Base-by-base conservation (phyloP, 2,113 vertebrate species). In the Hyperopisus bebe region DNA sequence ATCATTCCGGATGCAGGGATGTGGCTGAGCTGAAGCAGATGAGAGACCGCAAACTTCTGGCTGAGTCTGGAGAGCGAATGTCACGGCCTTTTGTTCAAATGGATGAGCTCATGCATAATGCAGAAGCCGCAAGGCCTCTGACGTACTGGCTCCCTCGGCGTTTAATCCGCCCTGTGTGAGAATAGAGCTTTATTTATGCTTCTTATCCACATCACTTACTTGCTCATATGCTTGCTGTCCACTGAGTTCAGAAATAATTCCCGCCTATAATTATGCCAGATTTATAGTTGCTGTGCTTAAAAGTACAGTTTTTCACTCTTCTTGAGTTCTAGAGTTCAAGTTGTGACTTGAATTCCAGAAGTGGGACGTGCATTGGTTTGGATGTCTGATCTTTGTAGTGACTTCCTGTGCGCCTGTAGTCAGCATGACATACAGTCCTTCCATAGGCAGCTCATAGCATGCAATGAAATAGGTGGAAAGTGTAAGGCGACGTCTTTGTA, bases 31-130 rank as follows among this genome's bases (percentile, higher is more conserved):
- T 62, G 21, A 24, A 87, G 51, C 46, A 87, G 15, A 53, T 80
- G 74, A 42, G 39, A n/a, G 44, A 21, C 62, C 50, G 31, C 21
- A 58, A 58, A 8, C 11, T 85, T 62, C 31, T 53, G 21, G 70
- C n/a, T 21, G 24, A 35, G 44, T 44, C 84, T 62, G 39, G 42
- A 70, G 58, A 80, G 58, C 44, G 55, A 88, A 58, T 15, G 58
- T 42, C 62, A 19, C 35, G 74, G 74, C 74, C 31, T 80, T 80
- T 80, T 80, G 74, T 80, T 39, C 74, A 17, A 80, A 80, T 80
- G 74, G 35, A 80, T 80, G 74, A 19, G 74, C 35, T 80, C 74
- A 80, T 80, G 74, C 35, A 80, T 80, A 80, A 80, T 80, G 74
- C 35, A 80, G 35, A 42, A 80, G 74, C 74, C 31, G 74, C 74